Evolutionary conservation across 1,140 invertebrate species (phyloP).

Genomic region (Steinernema feltiae): DNA sequence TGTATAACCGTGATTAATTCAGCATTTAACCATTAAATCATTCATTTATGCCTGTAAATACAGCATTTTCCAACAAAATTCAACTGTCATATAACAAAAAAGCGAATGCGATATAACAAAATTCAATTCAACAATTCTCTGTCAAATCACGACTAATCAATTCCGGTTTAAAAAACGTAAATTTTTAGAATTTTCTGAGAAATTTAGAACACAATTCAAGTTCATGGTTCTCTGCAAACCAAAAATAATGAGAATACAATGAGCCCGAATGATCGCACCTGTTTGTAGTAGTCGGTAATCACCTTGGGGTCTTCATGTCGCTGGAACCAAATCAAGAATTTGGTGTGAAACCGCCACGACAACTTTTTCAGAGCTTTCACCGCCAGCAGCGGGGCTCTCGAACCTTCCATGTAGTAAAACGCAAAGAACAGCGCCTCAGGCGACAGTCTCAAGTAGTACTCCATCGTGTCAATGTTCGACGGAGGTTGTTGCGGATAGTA

Average conservation of each 20-base stretch:
- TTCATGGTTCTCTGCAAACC: slow-evolving; percentile 80
- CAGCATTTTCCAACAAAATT: no score
- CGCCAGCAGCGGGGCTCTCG: slow-evolving; percentile 97
- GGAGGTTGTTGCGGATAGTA: slow-evolving; percentile 88
- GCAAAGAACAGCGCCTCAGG: slow-evolving; percentile 98
- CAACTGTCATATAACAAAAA: no score
- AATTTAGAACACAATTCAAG: no score
- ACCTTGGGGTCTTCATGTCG: slow-evolving; percentile 98
- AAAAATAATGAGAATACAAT: not conserved
- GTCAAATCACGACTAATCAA: no score
- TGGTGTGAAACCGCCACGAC: slow-evolving; percentile 99
- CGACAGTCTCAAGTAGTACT: slow-evolving; percentile 93
- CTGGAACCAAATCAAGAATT: slow-evolving; percentile 99
- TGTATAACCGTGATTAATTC: no score
- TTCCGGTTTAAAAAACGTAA: no score
- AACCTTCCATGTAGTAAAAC: slow-evolving; percentile 98
- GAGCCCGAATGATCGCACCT: slow-evolving; percentile 65
- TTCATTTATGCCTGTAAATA: no score
- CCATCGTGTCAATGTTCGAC: slow-evolving; percentile 86
- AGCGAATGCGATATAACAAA: no score
- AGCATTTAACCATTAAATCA: no score
- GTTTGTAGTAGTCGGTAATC: slow-evolving; percentile 98
- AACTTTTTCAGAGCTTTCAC: slow-evolving; percentile 99
- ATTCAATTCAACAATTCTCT: no score
- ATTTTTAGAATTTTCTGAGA: no score